Evolutionary conservation across 2,888 invertebrate genomes (phyloP), one percentile per base, ranked within the genome.

Genomic region (Erpobdella octoculata): DNA sequence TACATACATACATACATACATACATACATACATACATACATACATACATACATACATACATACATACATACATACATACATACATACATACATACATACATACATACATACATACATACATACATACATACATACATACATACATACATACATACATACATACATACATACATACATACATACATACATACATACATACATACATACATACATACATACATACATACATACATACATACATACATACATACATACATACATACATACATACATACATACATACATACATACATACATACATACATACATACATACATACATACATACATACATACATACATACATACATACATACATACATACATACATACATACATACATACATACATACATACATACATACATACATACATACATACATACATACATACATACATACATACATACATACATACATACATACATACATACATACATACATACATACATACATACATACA

Each of bases 161-260:
- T 66, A 71, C 67, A 67, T 46, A 70, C 70, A 64, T 41, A 66
- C 62, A 70, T 41, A 70, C 35, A 66, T 41, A 70, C 62, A 70
- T 37, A 66, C 62, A 70, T 36, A 64, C 18, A 65, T 31, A 41
- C 65, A 62, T 31, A 59, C 61, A 70, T 21, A 36, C 36, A 70
- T 25, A 33, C 37, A 62, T 33, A 62, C 61, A 70, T 25, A 64
- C 46, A 67, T 21, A 12, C 46, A 67, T n/a, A 46, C 28, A 66
- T 31, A 66, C 3, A 66, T 31, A 66, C 38, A 65, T 12, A 66
- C 38, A 66, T n/a, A 21, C 36, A 70, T 36, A 59, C 33, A 59
- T 25, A 28, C 33, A 59, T 21, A 62, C 25, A 70, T 36, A 70
- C 33, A 9, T 36, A 70, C 59, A 70, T 36, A 18, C 70, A 70